Percentiles rank a stretch among this genome's conserved stretches.
Evolutionary conservation across 1,140 invertebrate genomes (phyloP).

Genomic region (Brachionus calyciflorus): DNA sequence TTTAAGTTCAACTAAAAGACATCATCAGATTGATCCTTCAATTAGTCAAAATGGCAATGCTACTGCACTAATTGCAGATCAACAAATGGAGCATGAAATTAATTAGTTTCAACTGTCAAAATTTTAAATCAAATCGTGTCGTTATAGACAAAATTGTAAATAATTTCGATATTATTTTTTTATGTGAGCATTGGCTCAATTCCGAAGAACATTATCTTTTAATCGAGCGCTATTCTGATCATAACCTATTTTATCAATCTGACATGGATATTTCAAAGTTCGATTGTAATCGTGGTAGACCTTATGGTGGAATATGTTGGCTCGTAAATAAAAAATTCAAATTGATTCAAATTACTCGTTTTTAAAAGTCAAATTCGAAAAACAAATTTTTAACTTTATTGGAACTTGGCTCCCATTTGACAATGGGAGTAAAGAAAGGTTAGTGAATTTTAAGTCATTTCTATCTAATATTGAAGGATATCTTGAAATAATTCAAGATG

Average conservation of each 20-base stretch:
- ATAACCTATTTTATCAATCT: slow-evolving; percentile 35
- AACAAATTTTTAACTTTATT: slow-evolving; percentile 8
- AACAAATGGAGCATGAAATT: slow-evolving; percentile 8
- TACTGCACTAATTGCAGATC: not conserved
- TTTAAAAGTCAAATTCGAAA: not conserved
- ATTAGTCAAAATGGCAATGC: not conserved
- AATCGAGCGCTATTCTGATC: slow-evolving; percentile 16
- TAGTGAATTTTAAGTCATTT: slow-evolving; percentile 12
- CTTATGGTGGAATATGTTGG: slow-evolving; percentile 26
- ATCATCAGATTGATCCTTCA: not conserved
- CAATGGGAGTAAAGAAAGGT: slow-evolving; percentile 19
- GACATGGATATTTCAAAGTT: not conserved
- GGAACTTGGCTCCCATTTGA: slow-evolving; percentile 28
- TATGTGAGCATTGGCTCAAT: slow-evolving; percentile 40
- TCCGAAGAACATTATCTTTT: slow-evolving; percentile 1
- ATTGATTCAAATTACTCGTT: not conserved
- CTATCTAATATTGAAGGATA: not conserved
- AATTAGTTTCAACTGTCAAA: slow-evolving; percentile 10
- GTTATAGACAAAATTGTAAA: slow-evolving; percentile 22
- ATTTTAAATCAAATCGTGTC: slow-evolving; percentile 19
- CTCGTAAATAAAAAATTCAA: not conserved
- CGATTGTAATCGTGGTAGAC: not conserved
- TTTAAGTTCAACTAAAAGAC: not conserved
- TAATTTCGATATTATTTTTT: slow-evolving; percentile 12
- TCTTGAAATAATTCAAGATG: not conserved